These are phyloP conservation scores for Chaetogeoica ovagalla DNA, from an alignment of 2,888 invertebrate species.

Conservation along the genomic window DNA sequence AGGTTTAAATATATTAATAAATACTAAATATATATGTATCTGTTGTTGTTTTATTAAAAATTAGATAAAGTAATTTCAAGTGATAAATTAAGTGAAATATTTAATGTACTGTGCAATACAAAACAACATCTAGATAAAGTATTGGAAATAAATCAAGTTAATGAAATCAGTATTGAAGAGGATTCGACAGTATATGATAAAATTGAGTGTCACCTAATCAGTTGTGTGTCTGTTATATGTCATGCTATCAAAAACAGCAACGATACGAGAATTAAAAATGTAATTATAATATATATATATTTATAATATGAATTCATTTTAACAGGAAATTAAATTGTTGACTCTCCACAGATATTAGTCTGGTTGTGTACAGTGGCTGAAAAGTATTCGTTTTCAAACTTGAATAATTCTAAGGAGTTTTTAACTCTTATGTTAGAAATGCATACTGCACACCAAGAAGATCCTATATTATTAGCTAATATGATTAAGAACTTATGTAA, in stretches of 20 bases:
- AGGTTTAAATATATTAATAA: background rate
- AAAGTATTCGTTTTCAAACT: slow-evolving; percentile 58
- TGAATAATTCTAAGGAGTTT: slow-evolving; percentile 58
- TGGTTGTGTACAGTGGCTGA: slow-evolving; percentile 60
- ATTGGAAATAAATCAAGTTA: slow-evolving; percentile 31
- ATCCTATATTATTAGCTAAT: slow-evolving; percentile 60
- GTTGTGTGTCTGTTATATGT: slow-evolving; percentile 36
- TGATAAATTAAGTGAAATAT: slow-evolving; percentile 19
- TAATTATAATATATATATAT: background rate
- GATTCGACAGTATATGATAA: background rate
- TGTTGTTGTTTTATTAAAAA: background rate
- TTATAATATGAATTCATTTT: background rate
- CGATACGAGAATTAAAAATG: slow-evolving; percentile 30
- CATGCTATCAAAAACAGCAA: background rate
- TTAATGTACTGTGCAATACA: slow-evolving; percentile 26
- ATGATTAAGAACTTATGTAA: slow-evolving; percentile 61
- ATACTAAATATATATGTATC: no score
- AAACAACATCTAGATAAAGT: slow-evolving; percentile 26
- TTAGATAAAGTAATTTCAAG: slow-evolving; percentile 9
- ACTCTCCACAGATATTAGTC: slow-evolving; percentile 58
- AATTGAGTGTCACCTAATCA: slow-evolving; percentile 29
- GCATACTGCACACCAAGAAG: slow-evolving; percentile 59
- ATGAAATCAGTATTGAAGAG: slow-evolving; percentile 1
- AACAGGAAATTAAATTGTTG: background rate
- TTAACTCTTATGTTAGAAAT: slow-evolving; percentile 59